Base-by-base conservation (phyloP, 2,797 vertebrate genomes). In the Phrynocephalus forsythii region DNA sequence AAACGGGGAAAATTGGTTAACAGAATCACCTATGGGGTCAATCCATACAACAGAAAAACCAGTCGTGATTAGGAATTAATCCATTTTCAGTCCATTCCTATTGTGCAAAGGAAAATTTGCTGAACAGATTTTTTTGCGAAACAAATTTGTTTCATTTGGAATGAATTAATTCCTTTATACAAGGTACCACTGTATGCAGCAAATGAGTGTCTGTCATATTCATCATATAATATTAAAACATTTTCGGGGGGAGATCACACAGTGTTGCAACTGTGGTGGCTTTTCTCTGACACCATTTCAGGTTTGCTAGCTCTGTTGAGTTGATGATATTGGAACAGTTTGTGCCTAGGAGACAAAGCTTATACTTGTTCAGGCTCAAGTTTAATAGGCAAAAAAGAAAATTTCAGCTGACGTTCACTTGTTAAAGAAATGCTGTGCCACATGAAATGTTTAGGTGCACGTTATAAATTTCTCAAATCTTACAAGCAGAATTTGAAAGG, bases 381-480 rank as follows among this genome's bases (percentile, higher is more conserved):
- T 15, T 4, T 10, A 16, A 11, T 0, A 8, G 48, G 1, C 26
- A 52, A 8, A 56, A 56, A 56, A 56, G 52, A 56, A 56, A 26
- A 66, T 66, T 82, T 0, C 0, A 0, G 9, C 75, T 1, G 18
- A 16, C 9, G 11, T 76, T 28, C 66, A 78, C 69, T 18, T 60
- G 6, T 9, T 79, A 15, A 28, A 1, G 16, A 24, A 80, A 50
- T 33, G n/a, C 28, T 0, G 6, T 56, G 10, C 0, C 7, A 72
- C 50, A 6, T 3, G 48, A 3, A 10, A 11, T 18, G 2, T 3
- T n/a, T 48, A 44, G 24, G 0, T 1, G 0, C 44, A 30, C 67
- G 26, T 63, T 0, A 8, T 5, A 77, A 16, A 3, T 33, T 0
- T 8, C 72, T 50, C 81, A 3, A 8, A 2, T 1, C 38, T 63